Conservation (phyloP, 92 coral and sea anemone genomes). For the Micromussa lordhowensis region DNA sequence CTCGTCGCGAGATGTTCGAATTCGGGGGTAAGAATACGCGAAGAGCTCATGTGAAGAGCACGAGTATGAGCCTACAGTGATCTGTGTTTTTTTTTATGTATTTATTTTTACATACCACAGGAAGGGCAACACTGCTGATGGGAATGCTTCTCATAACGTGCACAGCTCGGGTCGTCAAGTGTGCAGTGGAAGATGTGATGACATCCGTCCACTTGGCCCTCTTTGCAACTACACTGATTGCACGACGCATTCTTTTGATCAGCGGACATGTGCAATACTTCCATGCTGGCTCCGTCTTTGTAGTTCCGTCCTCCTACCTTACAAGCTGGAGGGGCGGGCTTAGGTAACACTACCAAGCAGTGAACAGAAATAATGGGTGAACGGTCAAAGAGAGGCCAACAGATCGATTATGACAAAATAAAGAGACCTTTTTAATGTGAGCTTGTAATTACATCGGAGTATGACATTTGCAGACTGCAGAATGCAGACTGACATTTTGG, state of each 20-base stretch:
- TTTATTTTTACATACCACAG: slow-evolving; percentile 26
- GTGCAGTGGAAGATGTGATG: slow-evolving; percentile 42
- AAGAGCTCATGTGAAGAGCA: no score
- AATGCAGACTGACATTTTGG: neutral
- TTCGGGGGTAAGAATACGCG: no score
- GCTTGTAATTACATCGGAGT: no score
- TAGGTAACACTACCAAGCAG: slow-evolving; percentile 18
- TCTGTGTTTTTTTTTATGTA: neutral
- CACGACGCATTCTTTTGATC: slow-evolving; percentile 19
- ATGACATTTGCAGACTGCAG: no score
- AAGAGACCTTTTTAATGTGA: no score
- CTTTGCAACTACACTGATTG: slow-evolving; percentile 27
- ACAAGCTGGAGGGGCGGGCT: slow-evolving; percentile 32
- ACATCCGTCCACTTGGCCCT: slow-evolving; percentile 19
- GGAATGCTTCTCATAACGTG: neutral
- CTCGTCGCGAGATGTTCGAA: no score
- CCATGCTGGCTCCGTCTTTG: slow-evolving; percentile 31
- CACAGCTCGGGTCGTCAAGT: slow-evolving; percentile 19
- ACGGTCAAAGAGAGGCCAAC: neutral
- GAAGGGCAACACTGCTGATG: slow-evolving; percentile 40
- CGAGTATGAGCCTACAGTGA: no score
- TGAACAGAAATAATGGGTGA: neutral
- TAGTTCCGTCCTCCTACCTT: slow-evolving; percentile 3
- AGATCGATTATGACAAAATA: no score
- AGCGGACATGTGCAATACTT: slow-evolving; percentile 26